Conservation (phyloP, 1,140 invertebrate genomes). For the Chymomyza costata region DNA sequence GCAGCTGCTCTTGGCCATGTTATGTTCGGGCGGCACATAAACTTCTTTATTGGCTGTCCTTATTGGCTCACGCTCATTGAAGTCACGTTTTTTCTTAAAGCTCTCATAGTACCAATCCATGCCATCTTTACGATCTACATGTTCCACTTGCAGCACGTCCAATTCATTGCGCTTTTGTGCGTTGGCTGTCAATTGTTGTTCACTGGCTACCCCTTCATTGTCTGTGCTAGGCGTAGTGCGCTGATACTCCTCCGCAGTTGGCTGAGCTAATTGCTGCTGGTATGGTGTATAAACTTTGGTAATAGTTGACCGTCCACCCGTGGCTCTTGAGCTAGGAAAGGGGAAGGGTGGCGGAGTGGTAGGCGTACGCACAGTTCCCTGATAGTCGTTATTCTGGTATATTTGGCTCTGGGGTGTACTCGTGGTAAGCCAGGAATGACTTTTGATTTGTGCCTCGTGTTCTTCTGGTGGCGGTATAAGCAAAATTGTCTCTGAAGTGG, state of each 20-base stretch:
- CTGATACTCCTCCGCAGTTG: constrained; percentile 71
- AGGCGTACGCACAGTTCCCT: no score
- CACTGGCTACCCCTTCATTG: constrained; percentile 36
- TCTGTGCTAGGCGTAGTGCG: constrained; percentile 59
- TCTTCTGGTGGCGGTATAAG: constrained; percentile 69
- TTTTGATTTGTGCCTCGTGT: constrained; percentile 64
- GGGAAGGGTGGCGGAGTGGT: no score
- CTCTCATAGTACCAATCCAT: constrained; percentile 85
- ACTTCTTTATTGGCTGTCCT: constrained; percentile 41
- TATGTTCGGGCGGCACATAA: constrained; percentile 12
- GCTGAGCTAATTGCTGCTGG: constrained; percentile 48
- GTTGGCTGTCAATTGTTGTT: constrained; percentile 44
- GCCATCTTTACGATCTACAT: constrained; percentile 72
- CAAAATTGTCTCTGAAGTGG: constrained; percentile 69
- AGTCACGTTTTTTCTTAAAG: constrained; percentile 78
- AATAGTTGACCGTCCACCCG: constrained; percentile 78
- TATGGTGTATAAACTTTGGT: constrained; percentile 80
- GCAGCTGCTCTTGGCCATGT: constrained; percentile 1
- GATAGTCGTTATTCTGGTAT: constrained; percentile 13
- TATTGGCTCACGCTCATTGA: constrained; percentile 29
- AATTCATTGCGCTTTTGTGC: constrained; percentile 56
- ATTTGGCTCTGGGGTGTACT: constrained; percentile 17
- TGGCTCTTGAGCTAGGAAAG: constrained; percentile 5
- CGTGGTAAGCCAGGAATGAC: constrained; percentile 52
- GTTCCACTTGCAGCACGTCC: constrained; percentile 29